Percentiles rank a stretch among this genome's conserved stretches.
Evolutionary conservation across 2,113 vertebrate genomes (phyloP).

Genomic region (Cettia cetti): DNA sequence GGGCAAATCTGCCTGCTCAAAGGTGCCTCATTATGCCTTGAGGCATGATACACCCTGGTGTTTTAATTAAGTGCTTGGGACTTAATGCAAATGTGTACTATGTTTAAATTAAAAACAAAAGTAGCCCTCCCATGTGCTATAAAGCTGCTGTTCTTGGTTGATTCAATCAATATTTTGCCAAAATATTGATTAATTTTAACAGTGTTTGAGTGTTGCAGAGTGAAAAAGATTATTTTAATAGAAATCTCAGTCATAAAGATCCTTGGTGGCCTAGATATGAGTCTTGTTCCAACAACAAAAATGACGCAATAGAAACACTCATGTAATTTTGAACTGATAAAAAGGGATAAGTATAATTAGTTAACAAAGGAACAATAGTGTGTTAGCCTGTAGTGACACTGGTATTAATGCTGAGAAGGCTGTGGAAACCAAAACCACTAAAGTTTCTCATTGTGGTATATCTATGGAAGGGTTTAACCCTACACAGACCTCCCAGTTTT

Average conservation of each 20-base stretch:
- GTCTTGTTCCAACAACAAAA: background rate
- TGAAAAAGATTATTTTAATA: background rate
- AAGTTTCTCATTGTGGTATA: background rate
- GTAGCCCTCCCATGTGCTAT: background rate
- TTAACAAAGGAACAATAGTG: background rate
- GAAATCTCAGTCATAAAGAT: background rate
- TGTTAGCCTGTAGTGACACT: background rate
- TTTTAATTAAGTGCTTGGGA: background rate
- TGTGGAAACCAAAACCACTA: background rate
- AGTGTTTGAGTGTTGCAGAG: background rate
- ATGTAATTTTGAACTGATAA: background rate
- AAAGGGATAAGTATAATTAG: background rate
- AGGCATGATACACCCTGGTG: background rate
- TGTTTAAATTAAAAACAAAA: background rate
- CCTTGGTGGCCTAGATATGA: background rate
- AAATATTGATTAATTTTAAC: background rate
- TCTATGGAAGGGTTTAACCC: background rate
- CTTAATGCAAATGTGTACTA: background rate
- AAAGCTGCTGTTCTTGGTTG: background rate
- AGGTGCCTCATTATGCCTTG: background rate
- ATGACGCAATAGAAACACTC: background rate
- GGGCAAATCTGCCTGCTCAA: background rate
- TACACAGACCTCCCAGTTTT: background rate
- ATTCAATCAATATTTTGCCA: background rate
- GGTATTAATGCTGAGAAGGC: background rate